Conservation (phyloP, 2,113 vertebrate species). For the Grus americana region DNA sequence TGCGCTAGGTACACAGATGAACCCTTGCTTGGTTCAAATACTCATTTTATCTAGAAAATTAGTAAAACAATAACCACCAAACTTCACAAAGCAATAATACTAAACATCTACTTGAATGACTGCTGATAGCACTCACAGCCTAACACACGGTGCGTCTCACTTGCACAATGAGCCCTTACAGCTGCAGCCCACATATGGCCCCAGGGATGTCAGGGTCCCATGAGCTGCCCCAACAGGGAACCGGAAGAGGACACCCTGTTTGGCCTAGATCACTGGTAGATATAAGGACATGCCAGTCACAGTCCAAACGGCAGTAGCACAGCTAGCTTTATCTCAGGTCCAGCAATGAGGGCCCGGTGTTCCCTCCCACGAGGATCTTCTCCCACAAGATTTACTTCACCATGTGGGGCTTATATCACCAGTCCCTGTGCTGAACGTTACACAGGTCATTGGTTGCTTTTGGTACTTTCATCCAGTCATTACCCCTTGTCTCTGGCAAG, state of each 20-base stretch:
- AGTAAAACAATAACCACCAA: background rate
- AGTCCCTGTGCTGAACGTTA: background rate
- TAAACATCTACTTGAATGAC: background rate
- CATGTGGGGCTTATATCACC: background rate
- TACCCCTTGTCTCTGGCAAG: background rate
- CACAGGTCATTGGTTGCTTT: background rate
- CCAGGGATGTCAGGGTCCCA: background rate
- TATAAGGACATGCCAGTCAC: background rate
- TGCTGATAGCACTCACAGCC: background rate
- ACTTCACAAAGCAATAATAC: background rate
- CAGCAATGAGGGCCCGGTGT: background rate
- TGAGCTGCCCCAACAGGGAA: fast-evolving
- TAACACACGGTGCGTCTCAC: fast-evolving
- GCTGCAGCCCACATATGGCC: background rate
- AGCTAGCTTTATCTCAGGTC: background rate
- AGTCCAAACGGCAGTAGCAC: background rate
- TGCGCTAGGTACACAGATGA: background rate
- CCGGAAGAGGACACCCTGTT: fast-evolving
- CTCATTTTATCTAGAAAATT: background rate
- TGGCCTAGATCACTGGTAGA: background rate
- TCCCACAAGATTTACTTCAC: background rate
- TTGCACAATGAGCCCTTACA: background rate
- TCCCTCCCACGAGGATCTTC: background rate
- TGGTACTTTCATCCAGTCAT: background rate
- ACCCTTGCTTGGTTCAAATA: background rate